Conservation (phyloP, 2,113 vertebrate genomes). For the Herpetotheres cachinnans region DNA sequence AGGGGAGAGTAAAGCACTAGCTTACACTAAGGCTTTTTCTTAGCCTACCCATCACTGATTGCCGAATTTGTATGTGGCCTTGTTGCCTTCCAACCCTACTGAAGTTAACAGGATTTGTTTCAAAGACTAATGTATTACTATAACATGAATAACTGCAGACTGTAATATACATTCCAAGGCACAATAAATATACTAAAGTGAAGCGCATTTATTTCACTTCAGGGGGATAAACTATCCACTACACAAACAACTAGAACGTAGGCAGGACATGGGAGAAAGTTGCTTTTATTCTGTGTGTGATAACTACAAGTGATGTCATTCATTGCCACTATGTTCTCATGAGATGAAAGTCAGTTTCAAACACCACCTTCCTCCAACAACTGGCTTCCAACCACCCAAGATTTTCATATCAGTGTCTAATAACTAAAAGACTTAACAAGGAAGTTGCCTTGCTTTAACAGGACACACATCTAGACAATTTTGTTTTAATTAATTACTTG, state of each 20-base stretch:
- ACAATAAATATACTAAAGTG: neutral
- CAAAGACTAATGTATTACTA: neutral
- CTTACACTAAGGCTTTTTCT: neutral
- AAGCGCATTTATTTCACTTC: neutral
- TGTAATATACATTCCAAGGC: neutral
- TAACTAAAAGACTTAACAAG: neutral
- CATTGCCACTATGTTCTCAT: neutral
- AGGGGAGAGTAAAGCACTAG: neutral
- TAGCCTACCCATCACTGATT: neutral
- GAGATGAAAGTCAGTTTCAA: neutral
- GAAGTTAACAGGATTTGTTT: neutral
- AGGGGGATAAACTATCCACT: neutral
- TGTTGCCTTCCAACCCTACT: neutral
- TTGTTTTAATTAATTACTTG: neutral
- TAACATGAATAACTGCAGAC: neutral
- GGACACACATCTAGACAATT: neutral
- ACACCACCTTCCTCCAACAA: neutral
- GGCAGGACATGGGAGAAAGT: neutral
- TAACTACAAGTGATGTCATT: neutral
- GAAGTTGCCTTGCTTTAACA: neutral
- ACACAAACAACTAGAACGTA: neutral
- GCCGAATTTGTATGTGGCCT: neutral
- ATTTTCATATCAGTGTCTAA: neutral
- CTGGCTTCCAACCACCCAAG: neutral
- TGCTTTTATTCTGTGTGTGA: neutral